Conservation (phyloP, 2,797 vertebrate genomes). For the Neolamprologus multifasciatus region DNA sequence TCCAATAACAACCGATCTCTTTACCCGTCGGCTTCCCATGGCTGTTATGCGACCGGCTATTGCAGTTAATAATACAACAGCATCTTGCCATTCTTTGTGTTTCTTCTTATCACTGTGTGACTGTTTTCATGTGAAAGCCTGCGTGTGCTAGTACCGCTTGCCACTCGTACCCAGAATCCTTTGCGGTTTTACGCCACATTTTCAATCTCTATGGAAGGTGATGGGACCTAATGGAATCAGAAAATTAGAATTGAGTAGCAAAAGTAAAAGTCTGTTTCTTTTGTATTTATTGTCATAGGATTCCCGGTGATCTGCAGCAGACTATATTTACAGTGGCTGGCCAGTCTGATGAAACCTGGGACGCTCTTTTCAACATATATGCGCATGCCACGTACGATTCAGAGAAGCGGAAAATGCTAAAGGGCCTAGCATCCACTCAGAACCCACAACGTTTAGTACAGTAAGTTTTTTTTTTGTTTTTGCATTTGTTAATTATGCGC, state of each 20-base stretch:
- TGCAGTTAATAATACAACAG: neutral
- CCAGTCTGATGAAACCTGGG: constrained; percentile 78
- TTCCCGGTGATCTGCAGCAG: constrained; percentile 84
- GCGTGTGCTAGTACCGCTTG: neutral
- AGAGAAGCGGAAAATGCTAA: constrained; percentile 86
- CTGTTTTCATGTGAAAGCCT: neutral
- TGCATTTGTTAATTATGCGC: neutral
- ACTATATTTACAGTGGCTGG: constrained; percentile 84
- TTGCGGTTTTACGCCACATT: neutral
- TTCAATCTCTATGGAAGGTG: neutral
- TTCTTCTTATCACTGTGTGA: neutral
- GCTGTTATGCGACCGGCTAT: neutral
- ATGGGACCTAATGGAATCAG: neutral
- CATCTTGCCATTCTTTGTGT: neutral
- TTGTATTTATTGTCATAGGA: constrained; percentile 60
- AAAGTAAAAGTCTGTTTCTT: neutral
- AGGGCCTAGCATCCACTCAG: constrained; percentile 84
- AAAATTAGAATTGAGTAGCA: neutral
- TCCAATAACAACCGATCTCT: neutral
- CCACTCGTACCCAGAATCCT: neutral
- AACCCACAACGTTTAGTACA: constrained; percentile 73
- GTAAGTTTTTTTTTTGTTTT: constrained; percentile 63
- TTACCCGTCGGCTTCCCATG: neutral
- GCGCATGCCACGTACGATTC: constrained; percentile 67
- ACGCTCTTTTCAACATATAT: constrained; percentile 71